Conservation (phyloP, 2,797 vertebrate genomes). For the Coluber constrictor region DNA sequence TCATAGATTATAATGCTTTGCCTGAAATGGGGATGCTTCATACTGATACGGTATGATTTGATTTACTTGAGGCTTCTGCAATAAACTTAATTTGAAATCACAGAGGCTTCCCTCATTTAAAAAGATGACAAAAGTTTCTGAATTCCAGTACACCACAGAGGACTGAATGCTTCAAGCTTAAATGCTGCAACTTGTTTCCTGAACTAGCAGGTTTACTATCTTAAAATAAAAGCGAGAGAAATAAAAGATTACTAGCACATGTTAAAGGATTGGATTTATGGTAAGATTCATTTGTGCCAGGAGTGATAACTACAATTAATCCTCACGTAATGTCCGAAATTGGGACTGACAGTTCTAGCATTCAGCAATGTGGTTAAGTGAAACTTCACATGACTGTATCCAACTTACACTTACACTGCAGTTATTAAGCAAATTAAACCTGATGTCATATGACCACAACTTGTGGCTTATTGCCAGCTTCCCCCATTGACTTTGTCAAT, state of each 20-base stretch:
- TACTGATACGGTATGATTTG: not conserved
- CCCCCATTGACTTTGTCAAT: not conserved
- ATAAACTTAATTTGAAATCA: not conserved
- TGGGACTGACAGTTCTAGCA: not conserved
- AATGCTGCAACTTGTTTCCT: not conserved
- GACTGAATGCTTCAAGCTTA: not conserved
- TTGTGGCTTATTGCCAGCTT: not conserved
- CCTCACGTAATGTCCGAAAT: not conserved
- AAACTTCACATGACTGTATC: not conserved
- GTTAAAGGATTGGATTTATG: not conserved
- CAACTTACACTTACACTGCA: not conserved
- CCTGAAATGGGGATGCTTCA: not conserved
- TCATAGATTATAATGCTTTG: not conserved
- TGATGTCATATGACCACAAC: not conserved
- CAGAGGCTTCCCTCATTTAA: not conserved
- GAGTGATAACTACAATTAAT: not conserved
- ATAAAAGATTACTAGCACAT: not conserved
- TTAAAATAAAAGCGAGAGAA: not conserved
- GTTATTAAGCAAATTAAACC: not conserved
- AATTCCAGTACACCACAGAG: not conserved
- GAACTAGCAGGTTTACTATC: not conserved
- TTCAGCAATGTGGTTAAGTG: not conserved
- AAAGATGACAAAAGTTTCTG: not conserved
- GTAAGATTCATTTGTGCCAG: not conserved
- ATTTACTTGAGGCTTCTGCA: not conserved